phyloP scores from a whole-genome alignment of 2,888 invertebrate species.

The Lydus trimaculatus region DNA sequence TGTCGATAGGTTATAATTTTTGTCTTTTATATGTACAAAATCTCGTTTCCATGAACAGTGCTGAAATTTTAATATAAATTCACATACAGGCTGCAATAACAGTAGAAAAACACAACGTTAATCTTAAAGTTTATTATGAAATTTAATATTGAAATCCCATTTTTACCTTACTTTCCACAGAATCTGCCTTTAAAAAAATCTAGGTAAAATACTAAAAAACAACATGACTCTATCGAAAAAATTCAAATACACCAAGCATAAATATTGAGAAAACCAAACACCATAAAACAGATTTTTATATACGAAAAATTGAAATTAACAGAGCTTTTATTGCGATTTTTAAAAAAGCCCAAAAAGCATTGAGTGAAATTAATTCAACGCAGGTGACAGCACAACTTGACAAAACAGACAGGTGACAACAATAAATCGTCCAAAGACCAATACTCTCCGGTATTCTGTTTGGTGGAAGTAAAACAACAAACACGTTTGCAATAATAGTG shows the following conservation, averaged over 20 bases:
- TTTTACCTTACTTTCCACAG: no score
- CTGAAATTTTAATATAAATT: conserved; percentile 1
- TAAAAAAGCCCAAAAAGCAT: not conserved
- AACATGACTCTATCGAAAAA: no score
- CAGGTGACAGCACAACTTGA: not conserved
- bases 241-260: no score
- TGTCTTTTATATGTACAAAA: not conserved
- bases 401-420: conserved; percentile 5
- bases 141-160: not conserved
- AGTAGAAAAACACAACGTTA: not conserved
- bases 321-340: not conserved
- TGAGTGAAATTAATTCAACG: not conserved
- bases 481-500: conserved; percentile 33
- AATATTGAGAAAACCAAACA: no score
- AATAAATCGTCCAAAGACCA: conserved; percentile 19
- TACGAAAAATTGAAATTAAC: not conserved
- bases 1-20: not conserved
- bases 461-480: conserved; percentile 27
- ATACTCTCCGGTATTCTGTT: conserved; percentile 18
- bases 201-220: no score
- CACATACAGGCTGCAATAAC: not conserved
- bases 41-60: not conserved
- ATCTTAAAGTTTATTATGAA: not conserved
- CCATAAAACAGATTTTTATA: no score
- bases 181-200: no score